phyloP scores from a whole-genome alignment of 2,797 vertebrate species.

The Neosilurus mollespiculum region DNA sequence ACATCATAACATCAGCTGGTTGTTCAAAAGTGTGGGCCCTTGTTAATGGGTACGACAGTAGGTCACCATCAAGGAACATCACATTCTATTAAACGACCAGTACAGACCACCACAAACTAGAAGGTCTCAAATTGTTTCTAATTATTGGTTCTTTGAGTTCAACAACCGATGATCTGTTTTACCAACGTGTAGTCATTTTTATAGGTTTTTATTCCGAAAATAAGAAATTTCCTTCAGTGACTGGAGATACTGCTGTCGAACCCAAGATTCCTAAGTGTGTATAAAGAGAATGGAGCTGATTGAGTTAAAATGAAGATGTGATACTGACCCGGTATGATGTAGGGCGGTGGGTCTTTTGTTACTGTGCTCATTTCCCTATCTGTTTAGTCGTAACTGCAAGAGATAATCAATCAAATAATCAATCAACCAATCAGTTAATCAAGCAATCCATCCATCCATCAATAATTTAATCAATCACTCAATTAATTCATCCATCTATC shows the following conservation, averaged over 20 bases:
- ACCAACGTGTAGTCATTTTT: too few relatives aligned
- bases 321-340: slow-evolving; percentile 46
- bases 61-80: background rate
- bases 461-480: too few relatives aligned
- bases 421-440: background rate
- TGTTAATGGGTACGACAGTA: background rate
- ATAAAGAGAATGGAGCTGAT: background rate
- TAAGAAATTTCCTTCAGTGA: background rate
- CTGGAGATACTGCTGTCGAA: background rate
- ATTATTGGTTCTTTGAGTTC: background rate
- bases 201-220: background rate
- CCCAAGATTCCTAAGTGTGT: too few relatives aligned
- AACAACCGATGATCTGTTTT: too few relatives aligned
- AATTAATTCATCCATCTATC: too few relatives aligned
- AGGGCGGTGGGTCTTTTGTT: slow-evolving; percentile 48
- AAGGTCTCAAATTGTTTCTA: background rate
- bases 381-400: background rate
- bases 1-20: background rate
- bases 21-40: background rate
- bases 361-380: slow-evolving; percentile 17
- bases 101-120: background rate
- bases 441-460: background rate
- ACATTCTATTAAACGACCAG: background rate
- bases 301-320: background rate
- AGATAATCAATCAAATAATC: background rate